Evolutionary conservation across 2,888 invertebrate species (phyloP), one percentile per base, ranked within the genome.

Genomic region (Apodemia duryi): DNA sequence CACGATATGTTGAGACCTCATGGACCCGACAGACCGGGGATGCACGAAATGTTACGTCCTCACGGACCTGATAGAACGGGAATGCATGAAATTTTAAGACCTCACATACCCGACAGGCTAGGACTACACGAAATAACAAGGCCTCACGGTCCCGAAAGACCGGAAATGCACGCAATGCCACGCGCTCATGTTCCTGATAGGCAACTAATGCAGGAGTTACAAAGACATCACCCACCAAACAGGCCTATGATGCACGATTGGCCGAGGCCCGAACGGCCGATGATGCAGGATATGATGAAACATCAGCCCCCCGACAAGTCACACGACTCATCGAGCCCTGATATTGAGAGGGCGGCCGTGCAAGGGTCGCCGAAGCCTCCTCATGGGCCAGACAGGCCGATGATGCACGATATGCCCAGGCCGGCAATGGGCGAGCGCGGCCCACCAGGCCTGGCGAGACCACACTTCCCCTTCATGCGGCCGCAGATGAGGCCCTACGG

Each of bases 381-480:
- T 6, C 63, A 63, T 9, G 65, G 46, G 35, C 66, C 68, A 38
- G 70, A 64, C 10, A 63, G 64, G 13, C 65, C 62, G 7, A 29
- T 76, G 46, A 54, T 77, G 65, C 72, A 67, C 43, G 70, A 70
- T 5, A 64, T 70, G 65, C 52, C 66, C 46, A 66, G 67, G 21
- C 66, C 66, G n/a, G 66, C 70, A 10, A 61, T 61, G 1, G 10
- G 61, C 7, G 71, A 68, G 7, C 66, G 70, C 13, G 57, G 57
- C 2, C 65, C 67, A 7, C 57, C 63, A 63, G 67, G 63, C 68
- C 73, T 51, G 57, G 70, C 63, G 69, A 68, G 61, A 63, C 71
- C 70, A 9, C 71, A 69, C 71, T 72, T 70, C 67, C 70, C 69
- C 62, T 71, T 67, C 65, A 65, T 69, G 71, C 32, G 75, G 54